Evolutionary conservation across 2,797 vertebrate species (phyloP).

Genomic region (Xiphophorus birchmanni): DNA sequence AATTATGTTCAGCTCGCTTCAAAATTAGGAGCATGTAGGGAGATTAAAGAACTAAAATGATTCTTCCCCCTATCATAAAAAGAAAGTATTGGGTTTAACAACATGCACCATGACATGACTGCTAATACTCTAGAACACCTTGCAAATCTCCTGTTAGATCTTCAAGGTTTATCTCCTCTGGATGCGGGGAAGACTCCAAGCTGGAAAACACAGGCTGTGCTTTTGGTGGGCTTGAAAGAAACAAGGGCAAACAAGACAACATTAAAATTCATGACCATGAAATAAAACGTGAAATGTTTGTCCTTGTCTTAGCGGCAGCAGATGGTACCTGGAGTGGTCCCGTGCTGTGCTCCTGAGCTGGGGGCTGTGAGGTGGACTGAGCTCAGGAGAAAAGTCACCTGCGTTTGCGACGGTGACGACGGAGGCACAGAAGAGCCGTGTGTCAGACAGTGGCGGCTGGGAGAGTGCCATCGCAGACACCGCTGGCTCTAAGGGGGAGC

Average conservation of each 20-base stretch:
- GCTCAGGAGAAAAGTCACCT: slow-evolving; percentile 55
- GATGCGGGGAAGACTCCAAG: slow-evolving; percentile 78
- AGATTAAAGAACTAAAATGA: neutral
- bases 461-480: slow-evolving; percentile 26
- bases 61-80: neutral
- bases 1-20: slow-evolving; percentile 1
- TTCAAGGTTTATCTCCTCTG: slow-evolving; percentile 77
- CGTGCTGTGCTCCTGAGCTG: slow-evolving; percentile 76
- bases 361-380: slow-evolving; percentile 74
- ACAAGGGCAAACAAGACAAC: slow-evolving; percentile 8
- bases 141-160: slow-evolving; percentile 75
- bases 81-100: neutral
- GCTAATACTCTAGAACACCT: slow-evolving; percentile 53
- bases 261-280: slow-evolving; percentile 27
- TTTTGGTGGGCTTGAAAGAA: slow-evolving; percentile 60
- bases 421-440: slow-evolving; percentile 52
- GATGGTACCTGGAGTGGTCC: slow-evolving; percentile 73
- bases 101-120: neutral
- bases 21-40: neutral
- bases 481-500: slow-evolving; percentile 20
- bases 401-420: slow-evolving; percentile 24
- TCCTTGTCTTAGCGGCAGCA: slow-evolving; percentile 27
- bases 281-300: neutral
- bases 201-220: slow-evolving; percentile 63
- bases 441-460: slow-evolving; percentile 47